Conservation (phyloP, 23 tunicate genomes). For the Diplosoma virens region DNA sequence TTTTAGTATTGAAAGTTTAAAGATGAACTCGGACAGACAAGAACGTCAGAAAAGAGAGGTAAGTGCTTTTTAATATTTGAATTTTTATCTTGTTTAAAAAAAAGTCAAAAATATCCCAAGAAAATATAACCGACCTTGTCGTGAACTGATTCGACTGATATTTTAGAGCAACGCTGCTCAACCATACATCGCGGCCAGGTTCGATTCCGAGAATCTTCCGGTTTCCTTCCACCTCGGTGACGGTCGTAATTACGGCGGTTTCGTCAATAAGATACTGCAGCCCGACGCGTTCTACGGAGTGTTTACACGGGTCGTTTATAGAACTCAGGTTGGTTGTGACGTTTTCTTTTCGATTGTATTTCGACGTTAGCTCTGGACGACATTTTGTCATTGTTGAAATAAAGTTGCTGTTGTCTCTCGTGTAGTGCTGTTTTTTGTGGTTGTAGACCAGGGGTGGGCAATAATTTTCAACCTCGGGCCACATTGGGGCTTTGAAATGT, state of each 20-base stretch:
- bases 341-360: too few relatives aligned
- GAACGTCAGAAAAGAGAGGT: constrained; percentile 2
- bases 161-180: too few relatives aligned
- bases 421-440: too few relatives aligned
- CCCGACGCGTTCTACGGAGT: constrained; percentile 52
- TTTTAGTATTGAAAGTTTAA: constrained; percentile 30
- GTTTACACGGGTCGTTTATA: constrained; percentile 53
- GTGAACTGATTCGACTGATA: too few relatives aligned
- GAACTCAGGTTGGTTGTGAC: constrained; percentile 27
- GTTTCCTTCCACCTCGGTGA: constrained; percentile 58
- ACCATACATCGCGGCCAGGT: constrained; percentile 82
- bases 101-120: too few relatives aligned
- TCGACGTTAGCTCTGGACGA: too few relatives aligned
- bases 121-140: too few relatives aligned
- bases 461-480: too few relatives aligned
- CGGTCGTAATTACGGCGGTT: constrained; percentile 54
- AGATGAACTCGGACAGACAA: constrained; percentile 31
- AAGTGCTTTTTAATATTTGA: background rate
- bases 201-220: constrained; percentile 8
- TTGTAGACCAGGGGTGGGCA: too few relatives aligned
- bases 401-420: too few relatives aligned
- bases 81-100: background rate
- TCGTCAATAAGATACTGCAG: constrained; percentile 43
- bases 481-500: too few relatives aligned
- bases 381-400: too few relatives aligned